phyloP scores from a whole-genome alignment of 2,797 vertebrate genomes.

The Onychomys leucogaster region DNA sequence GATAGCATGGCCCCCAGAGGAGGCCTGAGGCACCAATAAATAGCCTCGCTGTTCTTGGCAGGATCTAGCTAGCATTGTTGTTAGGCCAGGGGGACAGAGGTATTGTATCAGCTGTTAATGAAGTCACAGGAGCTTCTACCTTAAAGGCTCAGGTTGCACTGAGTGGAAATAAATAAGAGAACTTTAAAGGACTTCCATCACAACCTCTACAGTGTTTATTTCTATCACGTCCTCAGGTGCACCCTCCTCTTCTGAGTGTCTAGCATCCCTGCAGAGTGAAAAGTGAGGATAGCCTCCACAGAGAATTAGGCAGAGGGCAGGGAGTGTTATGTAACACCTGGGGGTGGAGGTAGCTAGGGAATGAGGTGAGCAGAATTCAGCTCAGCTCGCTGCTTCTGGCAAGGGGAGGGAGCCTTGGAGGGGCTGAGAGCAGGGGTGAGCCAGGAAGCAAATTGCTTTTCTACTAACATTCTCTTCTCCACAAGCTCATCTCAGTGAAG shows the following conservation, averaged over 20 bases:
- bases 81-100: not conserved
- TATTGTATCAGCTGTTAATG: not conserved
- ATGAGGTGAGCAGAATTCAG: not conserved
- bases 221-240: not conserved
- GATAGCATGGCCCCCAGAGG: not conserved
- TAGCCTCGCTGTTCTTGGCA: not conserved
- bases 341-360: not conserved
- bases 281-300: not conserved
- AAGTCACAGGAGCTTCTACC: not conserved
- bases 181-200: not conserved
- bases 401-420: rapidly evolving
- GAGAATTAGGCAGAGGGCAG: not conserved
- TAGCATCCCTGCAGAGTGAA: not conserved
- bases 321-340: not conserved
- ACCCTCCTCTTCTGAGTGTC: not conserved
- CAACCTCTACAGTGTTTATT: not conserved
- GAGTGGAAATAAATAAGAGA: not conserved
- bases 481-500: not conserved
- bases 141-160: not conserved
- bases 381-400: rapidly evolving
- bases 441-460: not conserved
- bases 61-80: not conserved
- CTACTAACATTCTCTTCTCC: not conserved
- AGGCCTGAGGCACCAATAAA: not conserved
- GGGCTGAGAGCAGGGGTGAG: not conserved